phyloP scores from a whole-genome alignment of 2,113 vertebrate species.

The Malurus cyaneus region DNA sequence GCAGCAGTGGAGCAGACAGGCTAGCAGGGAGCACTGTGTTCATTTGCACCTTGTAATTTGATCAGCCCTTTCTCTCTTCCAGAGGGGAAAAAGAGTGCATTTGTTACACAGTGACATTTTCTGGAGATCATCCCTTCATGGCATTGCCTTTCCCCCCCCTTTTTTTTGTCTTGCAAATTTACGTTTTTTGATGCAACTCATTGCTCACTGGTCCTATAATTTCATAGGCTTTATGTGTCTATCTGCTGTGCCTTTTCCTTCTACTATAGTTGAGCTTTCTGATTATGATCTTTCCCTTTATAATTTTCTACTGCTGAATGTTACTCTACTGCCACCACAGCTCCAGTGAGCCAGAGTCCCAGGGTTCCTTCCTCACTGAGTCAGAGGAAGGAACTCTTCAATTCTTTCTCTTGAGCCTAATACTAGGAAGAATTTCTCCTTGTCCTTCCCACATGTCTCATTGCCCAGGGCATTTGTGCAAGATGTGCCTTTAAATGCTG shows the following conservation, averaged over 20 bases:
- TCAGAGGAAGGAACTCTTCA: not conserved
- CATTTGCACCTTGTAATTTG: not conserved
- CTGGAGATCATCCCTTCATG: not conserved
- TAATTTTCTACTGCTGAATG: not conserved
- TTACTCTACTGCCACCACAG: not conserved
- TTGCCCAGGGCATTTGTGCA: not conserved
- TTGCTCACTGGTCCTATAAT: not conserved
- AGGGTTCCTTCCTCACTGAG: not conserved
- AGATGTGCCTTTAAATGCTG: not conserved
- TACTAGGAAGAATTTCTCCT: not conserved
- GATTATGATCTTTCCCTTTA: not conserved
- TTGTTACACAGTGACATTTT: not conserved
- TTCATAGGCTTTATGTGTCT: not conserved
- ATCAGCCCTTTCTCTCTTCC: not conserved
- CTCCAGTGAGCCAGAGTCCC: not conserved
- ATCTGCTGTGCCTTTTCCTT: not conserved
- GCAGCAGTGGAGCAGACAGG: not conserved
- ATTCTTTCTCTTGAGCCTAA: not conserved
- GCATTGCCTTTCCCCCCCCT: not conserved
- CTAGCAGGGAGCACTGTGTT: not conserved
- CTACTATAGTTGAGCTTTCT: not conserved
- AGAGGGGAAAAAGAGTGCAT: not conserved
- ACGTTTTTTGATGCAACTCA: not conserved
- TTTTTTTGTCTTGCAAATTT: not conserved
- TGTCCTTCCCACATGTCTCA: not conserved